Percentiles rank a stretch among this genome's conserved stretches.
Conservation (phyloP, 1,140 invertebrate genomes). For the Ridgeia piscesae region DNA sequence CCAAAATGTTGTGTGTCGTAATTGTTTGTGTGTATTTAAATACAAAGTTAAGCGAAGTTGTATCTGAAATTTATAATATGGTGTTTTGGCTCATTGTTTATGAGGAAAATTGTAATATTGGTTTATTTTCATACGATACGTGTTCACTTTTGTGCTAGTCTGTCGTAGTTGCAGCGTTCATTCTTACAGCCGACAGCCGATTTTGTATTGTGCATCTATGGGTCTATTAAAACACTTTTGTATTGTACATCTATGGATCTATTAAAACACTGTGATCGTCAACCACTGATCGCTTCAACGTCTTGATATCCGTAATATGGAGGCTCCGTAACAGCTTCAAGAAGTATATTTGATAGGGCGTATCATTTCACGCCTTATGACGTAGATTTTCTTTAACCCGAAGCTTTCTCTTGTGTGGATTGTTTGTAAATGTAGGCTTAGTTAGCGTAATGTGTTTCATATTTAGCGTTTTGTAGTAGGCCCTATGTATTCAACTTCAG, state of each 20-base stretch:
- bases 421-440: not conserved
- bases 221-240: not conserved
- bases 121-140: not conserved
- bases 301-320: not conserved
- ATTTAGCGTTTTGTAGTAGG: too few species aligned
- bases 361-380: not conserved
- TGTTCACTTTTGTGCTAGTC: too few species aligned
- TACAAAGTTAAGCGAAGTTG: not conserved
- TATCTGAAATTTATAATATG: not conserved
- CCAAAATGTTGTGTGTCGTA: not conserved
- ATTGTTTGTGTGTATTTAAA: not conserved
- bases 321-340: not conserved
- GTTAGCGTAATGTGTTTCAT: not conserved
- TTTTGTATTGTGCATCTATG: not conserved
- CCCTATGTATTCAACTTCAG: too few species aligned
- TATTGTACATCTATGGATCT: not conserved
- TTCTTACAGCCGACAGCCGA: not conserved
- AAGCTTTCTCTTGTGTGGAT: not conserved
- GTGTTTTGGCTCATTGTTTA: not conserved
- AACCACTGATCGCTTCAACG: not conserved
- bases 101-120: not conserved
- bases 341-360: too few species aligned
- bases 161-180: not conserved
- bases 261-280: not conserved
- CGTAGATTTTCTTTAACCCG: not conserved